A percentile compares a stretch with the other conserved stretches of the same genome.
Evolutionary conservation across 2,797 vertebrate genomes (phyloP).

Genomic region (Poliocrania exsul): DNA sequence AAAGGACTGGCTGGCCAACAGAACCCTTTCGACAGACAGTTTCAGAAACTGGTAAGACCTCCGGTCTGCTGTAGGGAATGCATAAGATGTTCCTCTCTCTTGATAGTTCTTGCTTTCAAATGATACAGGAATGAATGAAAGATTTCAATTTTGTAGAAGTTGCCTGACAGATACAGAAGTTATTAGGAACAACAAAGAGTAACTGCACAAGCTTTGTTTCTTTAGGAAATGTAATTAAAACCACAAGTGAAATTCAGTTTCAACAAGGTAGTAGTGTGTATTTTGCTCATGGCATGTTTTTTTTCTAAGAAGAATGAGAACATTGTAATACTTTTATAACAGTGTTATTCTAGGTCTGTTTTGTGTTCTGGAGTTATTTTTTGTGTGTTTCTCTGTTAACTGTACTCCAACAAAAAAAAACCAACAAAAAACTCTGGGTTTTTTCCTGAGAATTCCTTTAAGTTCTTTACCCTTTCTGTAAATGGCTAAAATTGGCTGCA

Average conservation of each 20-base stretch:
- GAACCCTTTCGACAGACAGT: neutral
- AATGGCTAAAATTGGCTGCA: neutral
- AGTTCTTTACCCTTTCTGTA: neutral
- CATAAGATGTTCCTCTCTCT: neutral
- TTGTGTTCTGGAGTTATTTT: neutral
- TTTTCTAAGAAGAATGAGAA: neutral
- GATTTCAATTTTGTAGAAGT: neutral
- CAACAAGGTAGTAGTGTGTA: neutral
- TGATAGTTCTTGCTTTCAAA: neutral
- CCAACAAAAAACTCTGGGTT: too few relatives aligned
- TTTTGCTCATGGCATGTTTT: neutral
- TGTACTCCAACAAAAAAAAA: neutral
- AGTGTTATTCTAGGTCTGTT: neutral
- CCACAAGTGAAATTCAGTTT: neutral
- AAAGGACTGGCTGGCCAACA: neutral
- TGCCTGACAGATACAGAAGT: neutral
- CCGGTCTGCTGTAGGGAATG: too few relatives aligned
- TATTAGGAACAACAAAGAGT: neutral
- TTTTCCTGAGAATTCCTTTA: neutral
- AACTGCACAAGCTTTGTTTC: conserved; percentile 2
- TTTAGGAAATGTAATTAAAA: neutral
- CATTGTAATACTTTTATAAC: neutral
- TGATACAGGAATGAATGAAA: neutral
- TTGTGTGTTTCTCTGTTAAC: neutral
- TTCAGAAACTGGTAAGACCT: neutral